phyloP scores from a whole-genome alignment of 2,888 invertebrate genomes.

The Digitonthophagus gazella region DNA sequence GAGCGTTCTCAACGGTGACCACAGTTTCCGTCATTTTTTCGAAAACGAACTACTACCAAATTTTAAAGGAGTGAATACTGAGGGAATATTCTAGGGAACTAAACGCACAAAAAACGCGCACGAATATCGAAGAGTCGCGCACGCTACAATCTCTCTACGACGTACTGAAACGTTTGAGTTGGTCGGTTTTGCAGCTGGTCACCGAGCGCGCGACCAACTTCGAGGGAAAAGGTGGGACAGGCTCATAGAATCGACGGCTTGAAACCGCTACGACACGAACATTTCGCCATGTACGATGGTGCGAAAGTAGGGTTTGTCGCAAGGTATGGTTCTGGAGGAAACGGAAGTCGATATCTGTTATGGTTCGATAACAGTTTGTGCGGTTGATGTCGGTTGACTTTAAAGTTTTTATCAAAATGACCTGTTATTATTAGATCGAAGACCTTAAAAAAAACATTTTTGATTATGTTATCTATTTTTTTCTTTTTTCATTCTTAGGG shows the following conservation, averaged over 20 bases:
- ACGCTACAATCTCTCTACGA: constrained; percentile 3
- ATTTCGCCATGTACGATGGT: not conserved
- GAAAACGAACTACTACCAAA: too few species aligned
- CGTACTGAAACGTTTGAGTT: constrained; percentile 11
- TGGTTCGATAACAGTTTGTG: not conserved
- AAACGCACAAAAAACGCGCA: constrained; percentile 4
- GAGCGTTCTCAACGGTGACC: constrained; percentile 69
- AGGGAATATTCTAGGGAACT: too few species aligned
- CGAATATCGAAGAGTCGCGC: constrained; percentile 6
- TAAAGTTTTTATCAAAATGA: not conserved
- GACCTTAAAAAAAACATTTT: too few species aligned
- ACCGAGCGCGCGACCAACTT: constrained; percentile 5
- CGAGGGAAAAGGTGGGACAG: constrained; percentile 5
- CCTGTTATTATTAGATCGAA: not conserved
- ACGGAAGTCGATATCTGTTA: not conserved
- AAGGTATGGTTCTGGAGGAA: not conserved
- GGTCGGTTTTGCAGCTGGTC: constrained; percentile 3
- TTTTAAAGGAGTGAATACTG: constrained; percentile 1
- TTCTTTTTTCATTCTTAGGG: too few species aligned
- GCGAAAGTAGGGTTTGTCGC: not conserved
- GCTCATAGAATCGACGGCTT: not conserved
- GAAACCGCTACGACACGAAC: not conserved
- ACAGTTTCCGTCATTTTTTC: constrained; percentile 82
- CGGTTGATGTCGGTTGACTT: not conserved
- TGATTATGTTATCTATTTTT: too few species aligned